Conservation (phyloP, 2,797 vertebrate genomes). For the Fratercula arctica region DNA sequence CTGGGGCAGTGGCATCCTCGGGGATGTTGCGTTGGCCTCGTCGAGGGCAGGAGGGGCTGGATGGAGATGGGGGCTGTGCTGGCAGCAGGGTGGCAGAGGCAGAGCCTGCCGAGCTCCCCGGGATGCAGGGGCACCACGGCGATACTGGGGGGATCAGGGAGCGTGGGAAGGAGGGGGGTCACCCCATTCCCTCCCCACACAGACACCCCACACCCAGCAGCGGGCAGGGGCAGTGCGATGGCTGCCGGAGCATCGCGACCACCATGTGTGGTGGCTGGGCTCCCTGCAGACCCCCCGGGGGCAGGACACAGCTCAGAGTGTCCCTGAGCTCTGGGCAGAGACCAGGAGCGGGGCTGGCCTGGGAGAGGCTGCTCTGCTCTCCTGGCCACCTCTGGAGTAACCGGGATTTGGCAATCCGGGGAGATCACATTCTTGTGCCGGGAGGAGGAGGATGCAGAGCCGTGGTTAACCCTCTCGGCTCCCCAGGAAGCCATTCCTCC, state of each 20-base stretch:
- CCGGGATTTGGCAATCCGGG: not conserved
- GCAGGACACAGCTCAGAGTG: not conserved
- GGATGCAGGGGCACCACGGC: rapidly evolving
- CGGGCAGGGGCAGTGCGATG: not conserved
- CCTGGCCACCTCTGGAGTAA: slow-evolving; percentile 5
- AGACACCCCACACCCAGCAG: not conserved
- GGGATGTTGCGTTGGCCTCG: not conserved
- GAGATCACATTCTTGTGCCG: not conserved
- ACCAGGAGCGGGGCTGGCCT: not conserved
- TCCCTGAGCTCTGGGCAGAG: not conserved
- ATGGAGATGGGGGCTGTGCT: not conserved
- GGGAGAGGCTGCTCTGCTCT: slow-evolving; percentile 14
- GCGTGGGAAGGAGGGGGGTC: not conserved
- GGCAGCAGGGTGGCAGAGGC: not conserved
- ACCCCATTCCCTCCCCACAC: not conserved
- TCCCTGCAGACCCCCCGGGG: not conserved
- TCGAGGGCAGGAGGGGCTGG: not conserved
- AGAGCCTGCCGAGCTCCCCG: not conserved
- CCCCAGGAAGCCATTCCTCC: not conserved
- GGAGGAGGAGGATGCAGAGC: not conserved
- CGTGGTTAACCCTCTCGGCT: not conserved
- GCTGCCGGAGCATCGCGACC: not conserved
- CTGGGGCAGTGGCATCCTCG: not conserved
- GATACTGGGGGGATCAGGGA: rapidly evolving
- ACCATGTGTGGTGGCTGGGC: not conserved